A percentile compares a stretch with the other conserved stretches of the same genome.
phyloP scores from a whole-genome alignment of 2,888 invertebrate species.

The Pachliopta kotzebuea region DNA sequence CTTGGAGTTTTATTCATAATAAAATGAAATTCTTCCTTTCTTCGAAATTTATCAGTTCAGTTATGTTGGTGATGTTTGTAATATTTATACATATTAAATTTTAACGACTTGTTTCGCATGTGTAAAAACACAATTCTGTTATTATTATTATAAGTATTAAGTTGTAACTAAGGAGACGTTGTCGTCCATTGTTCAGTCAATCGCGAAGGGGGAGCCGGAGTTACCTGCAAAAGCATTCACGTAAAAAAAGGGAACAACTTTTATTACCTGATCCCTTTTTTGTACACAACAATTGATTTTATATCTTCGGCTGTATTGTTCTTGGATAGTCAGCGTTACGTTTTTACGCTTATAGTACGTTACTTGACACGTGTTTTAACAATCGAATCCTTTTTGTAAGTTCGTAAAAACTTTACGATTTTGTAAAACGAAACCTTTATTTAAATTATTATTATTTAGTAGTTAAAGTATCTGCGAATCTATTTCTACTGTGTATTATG shows the following conservation, averaged over 20 bases:
- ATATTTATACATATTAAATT: not conserved
- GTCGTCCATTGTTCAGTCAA: constrained; percentile 32
- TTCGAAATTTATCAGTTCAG: too few relatives aligned
- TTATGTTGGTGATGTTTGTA: too few relatives aligned
- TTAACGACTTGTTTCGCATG: not conserved
- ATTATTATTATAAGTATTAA: constrained; percentile 20
- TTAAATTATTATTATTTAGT: not conserved
- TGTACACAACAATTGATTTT: constrained; percentile 27
- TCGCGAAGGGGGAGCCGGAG: constrained; percentile 35
- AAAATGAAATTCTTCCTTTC: too few relatives aligned
- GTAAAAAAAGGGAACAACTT: constrained; percentile 25
- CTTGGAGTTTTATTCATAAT: too few relatives aligned
- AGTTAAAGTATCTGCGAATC: too few relatives aligned
- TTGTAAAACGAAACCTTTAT: not conserved
- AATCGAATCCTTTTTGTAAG: not conserved
- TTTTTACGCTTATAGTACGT: constrained; percentile 1
- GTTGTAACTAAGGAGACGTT: constrained; percentile 25
- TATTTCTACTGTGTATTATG: too few relatives aligned
- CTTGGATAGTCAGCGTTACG: constrained; percentile 12
- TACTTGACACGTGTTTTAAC: constrained; percentile 16
- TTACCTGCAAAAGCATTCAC: constrained; percentile 32
- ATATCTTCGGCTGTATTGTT: constrained; percentile 21
- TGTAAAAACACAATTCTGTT: not conserved
- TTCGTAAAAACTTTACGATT: constrained; percentile 6
- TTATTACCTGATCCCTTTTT: constrained; percentile 30